Base-by-base conservation (phyloP, 2,797 vertebrate genomes). In the Sphenodon punctatus region DNA sequence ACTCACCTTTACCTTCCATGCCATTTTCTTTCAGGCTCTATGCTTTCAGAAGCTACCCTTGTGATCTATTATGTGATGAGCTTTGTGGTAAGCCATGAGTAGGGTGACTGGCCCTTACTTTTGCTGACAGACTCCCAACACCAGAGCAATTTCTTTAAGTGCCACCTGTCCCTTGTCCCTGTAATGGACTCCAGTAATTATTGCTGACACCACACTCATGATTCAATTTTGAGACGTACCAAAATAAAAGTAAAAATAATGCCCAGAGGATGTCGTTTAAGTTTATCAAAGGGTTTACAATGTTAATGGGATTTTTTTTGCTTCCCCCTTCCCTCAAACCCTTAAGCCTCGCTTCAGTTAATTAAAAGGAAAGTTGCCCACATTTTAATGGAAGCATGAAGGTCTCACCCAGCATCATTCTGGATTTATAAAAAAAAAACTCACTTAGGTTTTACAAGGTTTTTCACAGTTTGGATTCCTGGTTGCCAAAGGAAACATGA, bases 301-400 rank as follows among this genome's bases (percentile, higher is more conserved):
- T 61, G 30, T 85, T 82, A 32, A 79, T 68, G 67, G 36, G 17
- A 79, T 78, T 59, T 76, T 67, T 46, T 59, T 72, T 68, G 7
- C 51, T 23, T 5, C 9, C 46, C 23, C 13, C 5, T 8, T 16
- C 39, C 16, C 41, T 27, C 5, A 10, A 30, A 5, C 61, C 72
- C 12, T 41, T 46, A 41, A 58, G 69, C n/a, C 11, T 49, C 41
- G 5, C 46, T 23, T 42, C 34, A 65, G 30, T 42, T 84, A 81
- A 88, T 84, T 78, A 75, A 79, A 67, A 82, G 42, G 49, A 34
- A 56, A 81, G 20, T 43, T 45, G 22, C 22, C n/a, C 32, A 55
- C 27, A 55, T 46, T 74, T 69, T 74, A 72, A 27, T 79, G 59
- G 56, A 48, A 74, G 43, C 55, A 49, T 43, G 60, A 48, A 22